Evolutionary conservation across 2,888 invertebrate genomes (phyloP).

Genomic region (Ochropacha duplaris): DNA sequence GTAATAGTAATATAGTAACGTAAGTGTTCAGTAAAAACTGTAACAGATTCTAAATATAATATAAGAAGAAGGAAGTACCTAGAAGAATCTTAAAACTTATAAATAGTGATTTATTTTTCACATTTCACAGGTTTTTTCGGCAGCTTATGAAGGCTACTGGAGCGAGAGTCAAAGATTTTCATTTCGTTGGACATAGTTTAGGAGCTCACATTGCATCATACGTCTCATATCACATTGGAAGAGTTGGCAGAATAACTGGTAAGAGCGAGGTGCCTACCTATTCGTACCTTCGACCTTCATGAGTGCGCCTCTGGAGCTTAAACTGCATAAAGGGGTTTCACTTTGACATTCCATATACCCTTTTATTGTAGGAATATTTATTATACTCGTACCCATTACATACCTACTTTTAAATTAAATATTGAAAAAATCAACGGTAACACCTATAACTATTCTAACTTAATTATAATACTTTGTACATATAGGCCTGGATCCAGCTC

Average conservation of each 20-base stretch:
- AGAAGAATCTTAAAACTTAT: not conserved
- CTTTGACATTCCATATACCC: too few species aligned
- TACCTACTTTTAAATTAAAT: not conserved
- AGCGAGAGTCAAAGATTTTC: slow-evolving; percentile 63
- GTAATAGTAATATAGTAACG: not conserved
- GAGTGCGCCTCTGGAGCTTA: too few species aligned
- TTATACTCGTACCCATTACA: too few species aligned
- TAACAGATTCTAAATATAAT: not conserved
- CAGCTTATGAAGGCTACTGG: slow-evolving; percentile 68
- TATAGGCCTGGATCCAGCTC: slow-evolving; percentile 85
- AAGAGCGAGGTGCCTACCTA: slow-evolving; percentile 18
- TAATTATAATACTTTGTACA: not conserved
- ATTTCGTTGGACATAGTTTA: slow-evolving; percentile 85
- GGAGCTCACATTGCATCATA: slow-evolving; percentile 85
- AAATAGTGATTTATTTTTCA: not conserved
- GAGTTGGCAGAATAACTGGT: slow-evolving; percentile 79
- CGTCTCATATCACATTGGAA: slow-evolving; percentile 75
- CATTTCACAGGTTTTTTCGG: slow-evolving; percentile 66
- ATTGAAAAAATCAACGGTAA: too few species aligned
- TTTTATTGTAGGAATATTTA: too few species aligned
- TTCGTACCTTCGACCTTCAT: too few species aligned
- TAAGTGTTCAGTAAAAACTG: too few species aligned
- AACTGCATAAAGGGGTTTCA: too few species aligned
- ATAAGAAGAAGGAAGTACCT: too few species aligned
- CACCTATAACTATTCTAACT: too few species aligned